Percentiles rank a stretch among this genome's conserved stretches.
Conservation (phyloP, 2,888 invertebrate species). For the Thumatha senex region DNA sequence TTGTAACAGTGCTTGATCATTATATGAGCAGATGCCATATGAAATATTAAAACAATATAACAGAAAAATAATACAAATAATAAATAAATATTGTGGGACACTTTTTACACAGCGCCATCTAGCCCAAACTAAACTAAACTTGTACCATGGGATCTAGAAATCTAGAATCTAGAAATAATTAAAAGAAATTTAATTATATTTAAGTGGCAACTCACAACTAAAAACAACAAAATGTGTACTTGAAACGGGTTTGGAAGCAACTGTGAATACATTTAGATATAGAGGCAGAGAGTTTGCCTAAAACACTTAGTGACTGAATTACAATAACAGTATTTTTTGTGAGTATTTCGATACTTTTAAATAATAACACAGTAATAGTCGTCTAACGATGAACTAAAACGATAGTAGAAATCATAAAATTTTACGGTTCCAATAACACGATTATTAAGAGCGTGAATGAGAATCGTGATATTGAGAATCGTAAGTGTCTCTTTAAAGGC, state of each 20-base stretch:
- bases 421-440: conserved; percentile 33
- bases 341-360: conserved; percentile 15
- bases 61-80: too few relatives aligned
- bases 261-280: too few relatives aligned
- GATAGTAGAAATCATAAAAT: conserved; percentile 34
- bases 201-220: background rate
- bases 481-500: conserved; percentile 2
- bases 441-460: conserved; percentile 34
- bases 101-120: too few relatives aligned
- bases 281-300: background rate
- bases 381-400: conserved; percentile 24
- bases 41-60: too few relatives aligned
- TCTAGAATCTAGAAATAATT: too few relatives aligned
- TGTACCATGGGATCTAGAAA: too few relatives aligned
- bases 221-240: conserved; percentile 11
- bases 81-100: too few relatives aligned
- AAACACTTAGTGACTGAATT: background rate
- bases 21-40: too few relatives aligned
- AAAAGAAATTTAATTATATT: background rate
- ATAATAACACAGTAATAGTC: conserved; percentile 15
- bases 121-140: too few relatives aligned
- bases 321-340: too few relatives aligned
- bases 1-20: too few relatives aligned
- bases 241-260: too few relatives aligned
- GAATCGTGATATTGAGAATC: conserved; percentile 25